These are phyloP conservation scores for Macaca mulatta DNA, from an alignment of 2,113 vertebrate genomes.

Conservation along the genomic window DNA sequence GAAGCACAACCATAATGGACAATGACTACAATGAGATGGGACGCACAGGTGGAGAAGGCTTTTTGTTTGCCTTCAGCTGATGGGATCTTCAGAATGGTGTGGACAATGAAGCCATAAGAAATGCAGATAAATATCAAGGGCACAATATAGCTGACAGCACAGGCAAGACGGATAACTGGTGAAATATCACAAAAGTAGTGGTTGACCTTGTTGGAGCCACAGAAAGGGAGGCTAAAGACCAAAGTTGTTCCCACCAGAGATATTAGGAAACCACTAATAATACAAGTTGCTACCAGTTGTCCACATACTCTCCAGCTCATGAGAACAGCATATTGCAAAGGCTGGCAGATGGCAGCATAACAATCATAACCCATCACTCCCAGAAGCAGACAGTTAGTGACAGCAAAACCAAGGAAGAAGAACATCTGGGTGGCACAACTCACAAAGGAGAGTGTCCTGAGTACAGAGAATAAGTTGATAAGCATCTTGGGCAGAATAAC, in stretches of 20 bases:
- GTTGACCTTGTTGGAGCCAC: constrained; percentile 68
- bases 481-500: constrained; percentile 72
- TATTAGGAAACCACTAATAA: constrained; percentile 49
- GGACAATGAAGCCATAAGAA: constrained; percentile 62
- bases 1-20: constrained; percentile 59
- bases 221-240: constrained; percentile 70
- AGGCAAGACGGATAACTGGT: constrained; percentile 72
- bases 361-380: constrained; percentile 75
- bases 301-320: constrained; percentile 66
- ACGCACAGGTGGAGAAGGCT: constrained; percentile 63
- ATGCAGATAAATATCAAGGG: constrained; percentile 40
- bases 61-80: constrained; percentile 50
- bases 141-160: constrained; percentile 24
- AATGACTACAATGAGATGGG: constrained; percentile 63
- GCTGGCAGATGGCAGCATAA: constrained; percentile 69
- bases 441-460: constrained; percentile 39
- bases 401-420: constrained; percentile 61
- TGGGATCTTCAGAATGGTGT: constrained; percentile 54
- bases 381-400: constrained; percentile 61
- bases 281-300: constrained; percentile 1
- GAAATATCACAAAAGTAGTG: constrained; percentile 78
- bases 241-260: constrained; percentile 56
- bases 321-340: constrained; percentile 53
- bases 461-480: constrained; percentile 46
- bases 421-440: constrained; percentile 65